Evolutionary conservation across 1,140 invertebrate species (phyloP).

Genomic region (Hypothenemus hampei): DNA sequence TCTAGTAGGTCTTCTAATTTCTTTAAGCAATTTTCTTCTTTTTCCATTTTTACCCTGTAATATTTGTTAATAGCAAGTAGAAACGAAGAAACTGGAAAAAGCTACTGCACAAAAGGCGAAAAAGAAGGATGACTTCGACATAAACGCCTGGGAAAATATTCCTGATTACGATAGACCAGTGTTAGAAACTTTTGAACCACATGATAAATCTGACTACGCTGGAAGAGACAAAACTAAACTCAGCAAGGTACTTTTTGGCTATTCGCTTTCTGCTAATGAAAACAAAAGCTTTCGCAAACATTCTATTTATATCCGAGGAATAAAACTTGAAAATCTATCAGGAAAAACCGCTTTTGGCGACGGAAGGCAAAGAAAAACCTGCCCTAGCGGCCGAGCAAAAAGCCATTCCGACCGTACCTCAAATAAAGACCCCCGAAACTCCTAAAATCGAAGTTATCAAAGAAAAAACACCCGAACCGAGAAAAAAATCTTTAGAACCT

Average conservation of each 20-base stretch:
- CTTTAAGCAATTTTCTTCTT: no score
- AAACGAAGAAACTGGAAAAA: conserved; percentile 44
- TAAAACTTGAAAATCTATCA: neutral
- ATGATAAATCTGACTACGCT: conserved; percentile 36
- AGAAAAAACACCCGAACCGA: conserved; percentile 68
- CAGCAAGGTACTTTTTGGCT: conserved; percentile 35
- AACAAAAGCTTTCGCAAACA: neutral
- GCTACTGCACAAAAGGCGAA: conserved; percentile 35
- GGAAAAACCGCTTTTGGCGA: conserved; percentile 23
- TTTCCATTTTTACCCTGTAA: no score
- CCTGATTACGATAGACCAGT: conserved; percentile 65
- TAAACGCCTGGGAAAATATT: conserved; percentile 66
- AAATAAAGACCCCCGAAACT: conserved; percentile 72
- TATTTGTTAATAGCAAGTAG: conserved; percentile 41
- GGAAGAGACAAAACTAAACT: conserved; percentile 44
- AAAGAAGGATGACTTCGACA: conserved; percentile 51
- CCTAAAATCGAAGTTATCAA: conserved; percentile 82
- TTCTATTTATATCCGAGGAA: neutral
- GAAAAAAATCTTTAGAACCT: conserved; percentile 74
- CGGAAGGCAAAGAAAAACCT: conserved; percentile 31
- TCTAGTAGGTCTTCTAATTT: no score
- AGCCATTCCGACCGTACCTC: conserved; percentile 55
- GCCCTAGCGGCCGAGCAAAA: conserved; percentile 27
- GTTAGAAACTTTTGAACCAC: conserved; percentile 59
- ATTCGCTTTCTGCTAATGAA: no score